Base-by-base conservation (phyloP, 2,113 vertebrate species). In the Pollachius pollachius region DNA sequence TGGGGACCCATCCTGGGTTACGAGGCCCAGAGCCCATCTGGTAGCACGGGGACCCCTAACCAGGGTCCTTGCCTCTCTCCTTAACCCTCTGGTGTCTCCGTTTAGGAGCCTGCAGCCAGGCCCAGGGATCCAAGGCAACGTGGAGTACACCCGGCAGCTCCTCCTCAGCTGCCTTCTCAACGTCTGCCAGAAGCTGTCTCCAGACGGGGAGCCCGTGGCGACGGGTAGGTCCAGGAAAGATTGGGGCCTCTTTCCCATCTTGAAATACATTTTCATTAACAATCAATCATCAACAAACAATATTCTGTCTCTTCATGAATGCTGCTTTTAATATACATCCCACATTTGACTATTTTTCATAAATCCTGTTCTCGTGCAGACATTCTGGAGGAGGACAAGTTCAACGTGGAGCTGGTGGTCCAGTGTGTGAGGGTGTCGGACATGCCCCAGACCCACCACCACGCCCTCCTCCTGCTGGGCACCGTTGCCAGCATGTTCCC, bases 371-470 rank as follows among this genome's bases (percentile, higher is more conserved):
- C 12, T 62, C 64, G 34, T 21, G 52, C 59, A 99, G 97, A 92
- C 65, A 0, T 93, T 12, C 87, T 99, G 57, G 95, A 97, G 56
- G 95, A 98, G 74, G 97, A 98, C 4, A 96, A 96, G 81, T 97
- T 98, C 87, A 99, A 94, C 0, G 96, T 99, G 85, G 97, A 99
- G 77, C 57, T 99, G 64, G 94, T 99, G 75, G 97, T 99, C 30
- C 97, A 98, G 87, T 96, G 94, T 72, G 92, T 99, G 74, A 85
- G 97, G 57, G 74, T 89, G 8, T 97, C 97, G 0, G 92, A 94
- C 85, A 90, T 95, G 90, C 96, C 97, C 0, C 97, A 99, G 82
- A 99, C 96, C 0, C 96, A 99, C 69, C 96, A 99, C 80, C 96
- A 99, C 2, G 96, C 96, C 0, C 91, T 99, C 48, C 92, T 98